Base-by-base conservation (phyloP, 2,888 invertebrate genomes). In the Cantharis lateralis region DNA sequence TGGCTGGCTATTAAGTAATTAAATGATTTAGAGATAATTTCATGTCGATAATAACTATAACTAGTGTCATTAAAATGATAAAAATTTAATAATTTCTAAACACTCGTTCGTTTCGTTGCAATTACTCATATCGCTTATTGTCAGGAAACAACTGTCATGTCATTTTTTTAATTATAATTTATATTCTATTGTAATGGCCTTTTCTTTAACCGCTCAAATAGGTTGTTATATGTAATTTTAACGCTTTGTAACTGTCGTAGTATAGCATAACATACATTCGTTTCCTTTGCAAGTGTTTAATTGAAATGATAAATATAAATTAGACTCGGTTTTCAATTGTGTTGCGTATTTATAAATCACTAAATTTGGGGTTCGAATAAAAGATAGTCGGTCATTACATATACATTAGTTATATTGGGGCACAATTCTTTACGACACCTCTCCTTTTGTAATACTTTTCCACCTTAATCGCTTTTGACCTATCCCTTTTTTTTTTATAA, bases 241-340 rank as follows among this genome's bases (percentile, higher is more conserved):
- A 71, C 77, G 78, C 74, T 80, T 80, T 80, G 74, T 78, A 79
- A 79, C 78, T 79, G 80, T 79, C 80, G 76, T 78, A 78, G 76
- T 20, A 75, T 68, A 79, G 76, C 76, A 76, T 72, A 78, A 73
- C 74, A 74, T 76, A 76, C 78, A 76, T 48, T 78, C 78, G 79
- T 74, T 80, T 80, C 78, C 79, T 81, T 81, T 74, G 74, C 72
- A 76, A 78, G 76, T 80, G 79, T 82, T 84, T 84, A 84, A 84
- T 84, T 84, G 84, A 81, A 82, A 82, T 83, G 82, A 84, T 84
- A 84, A 84, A 85, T 84, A 85, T 84, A 84, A 85, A 84, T 85
- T 84, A 84, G 82, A 80, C 80, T 78, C 83, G 81, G 82, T 80
- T 82, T 84, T 84, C 84, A 83, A 84, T 84, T 84, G 83, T 82